These are phyloP conservation scores for Meandrina meandrites DNA, from an alignment of 92 coral and sea anemone species.

Conservation along the genomic window DNA sequence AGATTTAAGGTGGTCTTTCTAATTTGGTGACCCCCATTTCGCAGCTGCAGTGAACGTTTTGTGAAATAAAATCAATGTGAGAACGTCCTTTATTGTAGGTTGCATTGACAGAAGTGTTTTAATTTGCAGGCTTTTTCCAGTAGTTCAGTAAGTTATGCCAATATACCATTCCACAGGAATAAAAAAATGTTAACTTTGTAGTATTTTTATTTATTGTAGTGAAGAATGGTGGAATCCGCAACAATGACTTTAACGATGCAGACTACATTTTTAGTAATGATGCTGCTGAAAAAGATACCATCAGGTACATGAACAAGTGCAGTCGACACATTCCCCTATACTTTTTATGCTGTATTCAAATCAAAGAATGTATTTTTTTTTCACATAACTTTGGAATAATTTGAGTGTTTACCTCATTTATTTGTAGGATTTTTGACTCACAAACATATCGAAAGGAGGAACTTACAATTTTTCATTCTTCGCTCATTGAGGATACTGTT, in stretches of 20 bases:
- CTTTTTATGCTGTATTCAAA: background rate
- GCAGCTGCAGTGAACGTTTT: too few relatives aligned
- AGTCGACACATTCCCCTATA: background rate
- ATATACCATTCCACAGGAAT: background rate
- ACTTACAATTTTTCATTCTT: conserved; percentile 34
- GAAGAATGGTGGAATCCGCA: conserved; percentile 29
- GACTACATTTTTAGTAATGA: conserved; percentile 42
- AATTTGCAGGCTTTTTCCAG: too few relatives aligned
- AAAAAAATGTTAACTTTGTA: background rate
- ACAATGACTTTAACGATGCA: conserved; percentile 15
- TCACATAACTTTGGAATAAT: background rate
- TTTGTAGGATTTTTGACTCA: conserved; percentile 38
- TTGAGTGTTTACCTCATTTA: background rate
- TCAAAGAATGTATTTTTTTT: background rate
- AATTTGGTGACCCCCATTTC: too few relatives aligned
- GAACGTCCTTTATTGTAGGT: too few relatives aligned
- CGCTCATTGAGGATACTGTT: conserved; percentile 34
- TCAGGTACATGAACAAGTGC: background rate
- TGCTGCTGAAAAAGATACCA: conserved; percentile 30
- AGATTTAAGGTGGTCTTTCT: too few relatives aligned
- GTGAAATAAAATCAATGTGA: too few relatives aligned
- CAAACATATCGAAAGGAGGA: conserved; percentile 27
- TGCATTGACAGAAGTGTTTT: too few relatives aligned
- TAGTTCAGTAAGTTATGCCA: too few relatives aligned
- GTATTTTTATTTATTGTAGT: background rate